Evolutionary conservation across 2,888 invertebrate genomes (phyloP).

Genomic region (Tipula helvola): DNA sequence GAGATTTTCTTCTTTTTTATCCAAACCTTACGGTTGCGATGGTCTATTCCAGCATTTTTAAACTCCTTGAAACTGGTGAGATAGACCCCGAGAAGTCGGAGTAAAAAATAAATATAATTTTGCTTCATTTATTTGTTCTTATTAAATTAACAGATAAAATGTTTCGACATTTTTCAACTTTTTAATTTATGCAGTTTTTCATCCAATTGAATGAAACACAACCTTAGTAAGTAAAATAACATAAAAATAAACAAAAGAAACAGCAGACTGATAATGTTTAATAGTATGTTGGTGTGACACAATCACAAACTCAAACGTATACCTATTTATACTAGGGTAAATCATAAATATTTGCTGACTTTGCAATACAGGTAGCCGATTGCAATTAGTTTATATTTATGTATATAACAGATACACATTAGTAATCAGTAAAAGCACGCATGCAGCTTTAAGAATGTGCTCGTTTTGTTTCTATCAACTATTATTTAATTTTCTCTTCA

Average conservation of each 20-base stretch:
- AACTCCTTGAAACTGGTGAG: no score
- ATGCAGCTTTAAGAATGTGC: background rate
- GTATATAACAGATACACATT: background rate
- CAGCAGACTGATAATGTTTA: background rate
- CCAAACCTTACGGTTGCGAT: no score
- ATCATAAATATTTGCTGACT: background rate
- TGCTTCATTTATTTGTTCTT: no score
- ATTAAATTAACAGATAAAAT: no score
- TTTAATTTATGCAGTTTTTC: no score
- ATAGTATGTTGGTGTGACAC: background rate
- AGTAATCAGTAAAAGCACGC: background rate
- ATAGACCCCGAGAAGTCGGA: no score
- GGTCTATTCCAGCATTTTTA: no score
- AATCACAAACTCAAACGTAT: background rate
- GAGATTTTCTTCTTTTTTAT: background rate
- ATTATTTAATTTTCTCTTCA: background rate
- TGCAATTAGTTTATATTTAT: background rate
- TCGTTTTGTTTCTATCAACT: background rate
- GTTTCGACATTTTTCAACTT: no score
- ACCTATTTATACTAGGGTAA: background rate
- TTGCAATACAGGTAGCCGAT: background rate
- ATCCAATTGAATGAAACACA: no score
- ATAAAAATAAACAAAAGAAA: background rate
- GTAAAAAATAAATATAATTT: no score
- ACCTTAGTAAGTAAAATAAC: background rate